A percentile compares a stretch with the other conserved stretches of the same genome.
Conservation (phyloP, 2,113 vertebrate species). For the Calyptommatus sinebrachiatus region DNA sequence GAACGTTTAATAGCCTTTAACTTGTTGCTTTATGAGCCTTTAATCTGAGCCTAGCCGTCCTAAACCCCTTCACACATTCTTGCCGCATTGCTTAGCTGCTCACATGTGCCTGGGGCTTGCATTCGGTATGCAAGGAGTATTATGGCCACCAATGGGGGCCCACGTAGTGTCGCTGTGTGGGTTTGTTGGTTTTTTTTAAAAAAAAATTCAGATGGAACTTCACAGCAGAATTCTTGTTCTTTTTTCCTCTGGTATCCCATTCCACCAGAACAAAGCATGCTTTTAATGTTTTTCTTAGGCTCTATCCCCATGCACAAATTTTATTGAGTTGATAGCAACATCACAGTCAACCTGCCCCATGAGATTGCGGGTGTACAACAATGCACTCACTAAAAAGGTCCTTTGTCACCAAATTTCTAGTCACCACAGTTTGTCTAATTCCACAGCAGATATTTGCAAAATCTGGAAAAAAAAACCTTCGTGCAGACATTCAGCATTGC, state of each 20-base stretch:
- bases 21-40: neutral
- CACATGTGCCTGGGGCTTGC: neutral
- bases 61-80: neutral
- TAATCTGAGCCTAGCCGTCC: neutral
- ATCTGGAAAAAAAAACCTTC: too few relatives aligned
- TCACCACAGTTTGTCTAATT: too few relatives aligned
- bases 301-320: too few relatives aligned
- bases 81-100: rapidly evolving
- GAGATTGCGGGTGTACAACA: too few relatives aligned
- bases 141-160: neutral
- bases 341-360: too few relatives aligned
- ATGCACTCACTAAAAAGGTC: too few relatives aligned
- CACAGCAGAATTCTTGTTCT: conserved; percentile 1
- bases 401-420: too few relatives aligned
- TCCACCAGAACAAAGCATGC: conserved; percentile 37
- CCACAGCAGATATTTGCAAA: too few relatives aligned
- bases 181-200: neutral
- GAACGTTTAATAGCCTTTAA: neutral
- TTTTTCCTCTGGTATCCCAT: conserved; percentile 29
- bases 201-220: neutral
- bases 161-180: neutral
- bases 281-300: neutral
- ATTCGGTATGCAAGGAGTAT: conserved; percentile 20
- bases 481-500: too few relatives aligned
- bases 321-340: too few relatives aligned